Percentiles rank a stretch among this genome's conserved stretches.
These are phyloP conservation scores for Lagodon rhomboides DNA, from an alignment of 2,797 vertebrate species.

Conservation along the genomic window DNA sequence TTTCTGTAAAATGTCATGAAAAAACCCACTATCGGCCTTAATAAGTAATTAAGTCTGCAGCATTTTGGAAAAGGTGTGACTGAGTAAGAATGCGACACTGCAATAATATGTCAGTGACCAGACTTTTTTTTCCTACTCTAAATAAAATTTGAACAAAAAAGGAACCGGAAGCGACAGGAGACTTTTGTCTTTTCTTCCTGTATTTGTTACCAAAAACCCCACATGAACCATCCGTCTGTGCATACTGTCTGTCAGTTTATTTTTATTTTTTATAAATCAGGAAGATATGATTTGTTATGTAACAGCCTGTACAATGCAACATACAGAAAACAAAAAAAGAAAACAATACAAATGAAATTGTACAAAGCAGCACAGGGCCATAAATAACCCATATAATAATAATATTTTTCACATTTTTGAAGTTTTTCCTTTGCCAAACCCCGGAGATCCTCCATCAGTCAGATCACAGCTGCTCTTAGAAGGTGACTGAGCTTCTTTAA, in stretches of 20 bases:
- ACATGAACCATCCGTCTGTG: conserved; percentile 58
- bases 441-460: conserved; percentile 47
- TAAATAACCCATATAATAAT: conserved; percentile 76
- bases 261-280: conserved; percentile 87
- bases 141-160: conserved; percentile 81
- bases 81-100: conserved; percentile 82
- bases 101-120: conserved; percentile 81
- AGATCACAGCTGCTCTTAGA: conserved; percentile 69
- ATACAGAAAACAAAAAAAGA: conserved; percentile 73
- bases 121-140: conserved; percentile 79
- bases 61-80: conserved; percentile 79
- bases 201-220: neutral
- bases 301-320: conserved; percentile 89
- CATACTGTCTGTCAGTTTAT: conserved; percentile 81
- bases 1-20: conserved; percentile 68
- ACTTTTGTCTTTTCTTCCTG: conserved; percentile 61
- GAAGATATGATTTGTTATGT: conserved; percentile 88
- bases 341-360: conserved; percentile 80
- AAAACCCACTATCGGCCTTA: conserved; percentile 83
- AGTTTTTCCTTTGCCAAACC: conserved; percentile 61
- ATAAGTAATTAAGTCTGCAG: conserved; percentile 75
- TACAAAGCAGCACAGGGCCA: conserved; percentile 86
- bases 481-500: conserved; percentile 55
- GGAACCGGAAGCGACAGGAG: conserved; percentile 27
- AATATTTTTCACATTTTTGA: conserved; percentile 87